Conservation (phyloP, 1,140 invertebrate species). For the Drosophila kanapiae region DNA sequence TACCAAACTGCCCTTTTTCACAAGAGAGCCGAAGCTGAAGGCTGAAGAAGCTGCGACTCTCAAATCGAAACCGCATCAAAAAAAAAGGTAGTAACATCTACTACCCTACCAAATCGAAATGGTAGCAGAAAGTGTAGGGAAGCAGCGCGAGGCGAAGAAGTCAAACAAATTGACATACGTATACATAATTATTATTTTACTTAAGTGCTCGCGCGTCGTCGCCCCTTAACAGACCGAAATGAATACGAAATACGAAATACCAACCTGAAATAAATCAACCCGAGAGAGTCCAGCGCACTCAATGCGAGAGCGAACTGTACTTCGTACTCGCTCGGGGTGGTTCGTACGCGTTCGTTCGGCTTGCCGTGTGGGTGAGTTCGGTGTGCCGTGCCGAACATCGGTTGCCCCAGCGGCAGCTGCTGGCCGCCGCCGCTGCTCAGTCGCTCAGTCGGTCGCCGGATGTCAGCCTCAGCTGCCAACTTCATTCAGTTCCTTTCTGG, state of each 20-base stretch:
- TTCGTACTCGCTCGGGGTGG: conserved; percentile 25
- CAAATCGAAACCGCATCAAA: neutral
- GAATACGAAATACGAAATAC: conserved; percentile 74
- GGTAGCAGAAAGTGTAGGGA: conserved; percentile 42
- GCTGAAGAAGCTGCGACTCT: neutral
- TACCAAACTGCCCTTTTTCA: conserved; percentile 13
- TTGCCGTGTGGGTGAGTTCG: conserved; percentile 60
- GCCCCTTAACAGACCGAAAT: conserved; percentile 77
- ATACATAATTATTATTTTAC: conserved; percentile 84
- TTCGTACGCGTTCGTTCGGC: conserved; percentile 14
- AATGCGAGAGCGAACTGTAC: conserved; percentile 67
- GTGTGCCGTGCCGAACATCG: conserved; percentile 19
- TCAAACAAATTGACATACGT: conserved; percentile 85
- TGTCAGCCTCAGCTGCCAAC: conserved; percentile 68
- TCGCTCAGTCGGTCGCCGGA: conserved; percentile 55
- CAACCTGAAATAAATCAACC: conserved; percentile 81
- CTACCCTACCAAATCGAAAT: conserved; percentile 37
- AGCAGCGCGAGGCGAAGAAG: conserved; percentile 65
- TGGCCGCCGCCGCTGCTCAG: conserved; percentile 31
- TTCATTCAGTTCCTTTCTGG: conserved; percentile 83
- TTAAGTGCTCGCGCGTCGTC: conserved; percentile 83
- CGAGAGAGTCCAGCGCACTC: conserved; percentile 31
- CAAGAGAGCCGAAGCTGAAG: neutral
- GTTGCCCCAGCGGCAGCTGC: conserved; percentile 33
- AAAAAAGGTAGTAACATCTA: conserved; percentile 19